Conservation (phyloP, 2,797 vertebrate species). For the Sitta carolinensis region DNA sequence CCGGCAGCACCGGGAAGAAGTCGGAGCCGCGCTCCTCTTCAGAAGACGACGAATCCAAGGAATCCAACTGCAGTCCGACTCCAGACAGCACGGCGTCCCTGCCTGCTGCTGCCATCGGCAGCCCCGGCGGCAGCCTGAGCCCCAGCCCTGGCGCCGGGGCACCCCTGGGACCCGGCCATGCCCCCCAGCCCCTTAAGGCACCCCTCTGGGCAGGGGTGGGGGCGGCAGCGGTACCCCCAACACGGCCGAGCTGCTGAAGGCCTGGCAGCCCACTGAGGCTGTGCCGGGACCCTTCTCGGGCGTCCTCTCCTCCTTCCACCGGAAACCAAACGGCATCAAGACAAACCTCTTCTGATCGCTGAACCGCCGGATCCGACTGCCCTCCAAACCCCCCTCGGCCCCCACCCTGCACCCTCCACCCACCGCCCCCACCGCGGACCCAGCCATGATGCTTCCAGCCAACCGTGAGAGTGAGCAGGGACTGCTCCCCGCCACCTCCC, state of each 20-base stretch:
- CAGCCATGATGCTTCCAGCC: not conserved
- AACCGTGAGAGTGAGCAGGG: not conserved
- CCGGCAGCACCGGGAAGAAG: slow-evolving; percentile 77
- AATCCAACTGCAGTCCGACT: slow-evolving; percentile 94
- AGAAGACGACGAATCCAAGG: slow-evolving; percentile 94
- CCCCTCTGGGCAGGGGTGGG: slow-evolving; percentile 83
- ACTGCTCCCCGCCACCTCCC: not conserved
- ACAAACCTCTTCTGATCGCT: slow-evolving; percentile 75
- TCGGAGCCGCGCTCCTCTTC: slow-evolving; percentile 88
- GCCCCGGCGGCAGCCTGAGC: slow-evolving; percentile 86
- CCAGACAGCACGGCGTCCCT: slow-evolving; percentile 95
- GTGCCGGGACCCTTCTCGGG: slow-evolving; percentile 92
- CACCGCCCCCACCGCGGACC: not conserved
- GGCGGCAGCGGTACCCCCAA: slow-evolving; percentile 77
- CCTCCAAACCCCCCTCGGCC: not conserved
- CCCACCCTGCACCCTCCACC: not conserved
- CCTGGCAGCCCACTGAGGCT: slow-evolving; percentile 92
- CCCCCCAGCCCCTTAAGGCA: slow-evolving; percentile 85
- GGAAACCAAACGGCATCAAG: slow-evolving; percentile 91
- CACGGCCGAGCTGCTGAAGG: slow-evolving; percentile 90
- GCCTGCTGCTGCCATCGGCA: slow-evolving; percentile 84
- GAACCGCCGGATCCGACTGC: not conserved
- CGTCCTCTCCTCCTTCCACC: slow-evolving; percentile 93
- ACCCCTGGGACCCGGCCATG: slow-evolving; percentile 79
- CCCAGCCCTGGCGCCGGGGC: slow-evolving; percentile 82